Conservation (phyloP, 1,140 invertebrate genomes). For the Lasioglossum albipes region DNA sequence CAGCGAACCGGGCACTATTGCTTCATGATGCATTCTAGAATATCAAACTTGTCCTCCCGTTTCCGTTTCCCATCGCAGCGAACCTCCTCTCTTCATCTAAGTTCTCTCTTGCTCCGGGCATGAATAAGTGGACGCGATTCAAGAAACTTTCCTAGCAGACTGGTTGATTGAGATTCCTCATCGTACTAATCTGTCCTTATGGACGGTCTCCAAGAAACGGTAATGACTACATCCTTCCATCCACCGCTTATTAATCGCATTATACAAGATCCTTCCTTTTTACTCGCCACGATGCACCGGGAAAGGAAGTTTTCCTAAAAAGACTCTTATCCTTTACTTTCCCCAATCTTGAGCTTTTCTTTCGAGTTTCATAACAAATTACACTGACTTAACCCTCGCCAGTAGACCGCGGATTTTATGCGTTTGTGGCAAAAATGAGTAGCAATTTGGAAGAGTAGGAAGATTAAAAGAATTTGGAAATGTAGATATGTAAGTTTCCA, state of each 20-base stretch:
- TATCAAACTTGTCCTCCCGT: constrained; percentile 11
- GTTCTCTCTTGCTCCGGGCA: constrained; percentile 63
- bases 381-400: no score
- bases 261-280: neutral
- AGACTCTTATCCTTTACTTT: no score
- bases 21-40: constrained; percentile 28
- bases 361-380: no score
- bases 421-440: no score
- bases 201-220: constrained; percentile 31
- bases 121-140: constrained; percentile 70
- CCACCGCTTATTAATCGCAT: constrained; percentile 41
- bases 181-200: constrained; percentile 46
- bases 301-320: neutral
- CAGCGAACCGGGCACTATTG: neutral
- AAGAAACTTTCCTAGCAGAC: constrained; percentile 55
- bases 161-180: constrained; percentile 58
- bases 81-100: constrained; percentile 29
- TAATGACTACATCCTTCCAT: constrained; percentile 32
- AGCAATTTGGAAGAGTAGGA: no score
- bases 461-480: no score
- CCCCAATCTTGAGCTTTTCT: no score
- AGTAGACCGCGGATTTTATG: no score
- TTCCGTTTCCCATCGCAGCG: neutral
- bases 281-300: neutral
- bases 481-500: no score